These are phyloP conservation scores for Lepeophtheirus nordmannii DNA, from an alignment of 2,888 invertebrate genomes.

Conservation along the genomic window DNA sequence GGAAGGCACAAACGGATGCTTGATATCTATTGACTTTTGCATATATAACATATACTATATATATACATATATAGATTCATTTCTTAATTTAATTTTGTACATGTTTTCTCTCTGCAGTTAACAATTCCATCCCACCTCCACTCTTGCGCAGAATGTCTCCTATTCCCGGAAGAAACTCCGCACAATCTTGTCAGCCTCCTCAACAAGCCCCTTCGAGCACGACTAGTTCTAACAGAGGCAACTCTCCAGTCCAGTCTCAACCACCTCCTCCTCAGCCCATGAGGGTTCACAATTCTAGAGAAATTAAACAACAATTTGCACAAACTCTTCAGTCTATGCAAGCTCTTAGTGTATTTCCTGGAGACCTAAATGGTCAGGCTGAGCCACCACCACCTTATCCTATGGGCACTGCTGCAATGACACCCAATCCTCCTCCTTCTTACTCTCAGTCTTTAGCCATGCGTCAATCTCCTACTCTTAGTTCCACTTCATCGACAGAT, in stretches of 20 bases:
- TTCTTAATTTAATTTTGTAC: too few species aligned
- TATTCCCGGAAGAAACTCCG: constrained; percentile 31
- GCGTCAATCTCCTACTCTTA: constrained; percentile 68
- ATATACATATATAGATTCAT: too few species aligned
- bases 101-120: not conserved
- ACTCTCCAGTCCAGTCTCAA: not conserved
- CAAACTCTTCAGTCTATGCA: constrained; percentile 76
- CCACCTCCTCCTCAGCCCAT: not conserved
- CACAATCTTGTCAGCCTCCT: not conserved
- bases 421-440: constrained; percentile 54
- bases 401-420: constrained; percentile 43
- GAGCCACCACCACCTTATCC: constrained; percentile 49
- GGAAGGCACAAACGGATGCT: too few species aligned
- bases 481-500: constrained; percentile 50
- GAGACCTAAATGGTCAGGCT: constrained; percentile 36
- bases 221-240: constrained; percentile 19
- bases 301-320: constrained; percentile 65
- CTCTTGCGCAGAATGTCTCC: constrained; percentile 57
- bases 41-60: too few species aligned
- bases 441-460: constrained; percentile 72
- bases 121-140: constrained; percentile 26
- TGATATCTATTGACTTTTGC: too few species aligned
- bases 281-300: constrained; percentile 43
- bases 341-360: constrained; percentile 43
- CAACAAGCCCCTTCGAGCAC: constrained; percentile 4